Evolutionary conservation across 2,113 vertebrate genomes (phyloP).

Genomic region (Ardeotis arabs): DNA sequence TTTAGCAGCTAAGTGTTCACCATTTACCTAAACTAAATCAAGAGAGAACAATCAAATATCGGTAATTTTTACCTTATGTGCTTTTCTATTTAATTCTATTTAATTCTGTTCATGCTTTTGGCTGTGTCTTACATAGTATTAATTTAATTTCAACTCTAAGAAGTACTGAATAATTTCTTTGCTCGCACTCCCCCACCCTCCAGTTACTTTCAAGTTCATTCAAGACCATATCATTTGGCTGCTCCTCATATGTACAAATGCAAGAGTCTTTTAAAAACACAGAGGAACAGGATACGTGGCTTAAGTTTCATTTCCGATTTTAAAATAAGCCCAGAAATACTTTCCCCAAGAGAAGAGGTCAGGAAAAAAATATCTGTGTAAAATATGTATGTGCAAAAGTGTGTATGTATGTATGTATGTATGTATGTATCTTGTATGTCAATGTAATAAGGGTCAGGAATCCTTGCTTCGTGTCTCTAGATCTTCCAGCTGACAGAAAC

Average conservation of each 20-base stretch:
- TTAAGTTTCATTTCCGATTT: neutral
- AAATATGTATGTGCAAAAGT: neutral
- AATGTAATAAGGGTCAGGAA: neutral
- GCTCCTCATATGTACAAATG: neutral
- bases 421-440: neutral
- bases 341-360: neutral
- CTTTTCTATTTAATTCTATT: neutral
- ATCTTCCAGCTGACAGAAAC: neutral
- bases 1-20: neutral
- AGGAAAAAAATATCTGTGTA: neutral
- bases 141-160: neutral
- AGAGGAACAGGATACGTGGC: neutral
- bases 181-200: neutral
- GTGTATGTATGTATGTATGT: no score
- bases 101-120: neutral
- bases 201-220: neutral
- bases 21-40: neutral
- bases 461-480: neutral
- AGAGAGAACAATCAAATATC: neutral
- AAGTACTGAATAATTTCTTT: neutral
- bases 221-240: neutral
- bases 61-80: neutral
- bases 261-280: neutral
- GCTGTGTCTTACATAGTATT: neutral
- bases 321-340: neutral